Evolutionary conservation across 2,888 invertebrate species (phyloP), one percentile per base, ranked within the genome.

Genomic region (Ephialtes manifestator): DNA sequence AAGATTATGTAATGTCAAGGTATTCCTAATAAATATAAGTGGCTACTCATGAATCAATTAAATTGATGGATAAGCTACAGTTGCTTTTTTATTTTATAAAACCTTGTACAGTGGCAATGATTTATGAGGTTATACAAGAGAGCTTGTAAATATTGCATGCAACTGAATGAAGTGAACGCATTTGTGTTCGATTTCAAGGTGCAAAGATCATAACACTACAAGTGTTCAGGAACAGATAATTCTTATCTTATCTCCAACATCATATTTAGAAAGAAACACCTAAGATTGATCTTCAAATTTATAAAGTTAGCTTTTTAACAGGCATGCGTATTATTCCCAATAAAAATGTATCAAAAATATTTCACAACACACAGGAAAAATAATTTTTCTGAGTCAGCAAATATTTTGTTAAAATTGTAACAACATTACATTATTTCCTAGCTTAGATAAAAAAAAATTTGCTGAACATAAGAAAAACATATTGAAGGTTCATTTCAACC

Each of bases 121-220:
- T 31, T 28, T 15, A 24, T 31, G 28, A 31, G 31, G 15, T 7
- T 13, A 60, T 15, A 15, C 28, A 31, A 60, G 3, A 60, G 3
- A 28, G 20, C 28, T 24, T 58, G 60, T 60, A 31, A 15, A 15
- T 28, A 13, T 10, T 10, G 24, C 11, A n/a, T 63, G n/a, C 35
- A 35, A 31, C n/a, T 11, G n/a, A 1, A 35, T 7, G 63, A 63
- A 5, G 5, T 5, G 28, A 58, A 58, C n/a, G 28, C 58, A 58
- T 58, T 58, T 15, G 58, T 58, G 11, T 58, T 28, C 28, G 15
- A 8, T 18, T 35, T 35, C n/a, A 7, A 63, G 35, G 18, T 2
- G 35, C 63, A 63, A 63, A 63, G 63, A 63, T 35, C 18, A 31
- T 35, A n/a, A n/a, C n/a, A 15, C 35, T 31, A 63, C 63, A 18